phyloP scores from a whole-genome alignment of 2,797 vertebrate species.

The Sebastes miniatus region DNA sequence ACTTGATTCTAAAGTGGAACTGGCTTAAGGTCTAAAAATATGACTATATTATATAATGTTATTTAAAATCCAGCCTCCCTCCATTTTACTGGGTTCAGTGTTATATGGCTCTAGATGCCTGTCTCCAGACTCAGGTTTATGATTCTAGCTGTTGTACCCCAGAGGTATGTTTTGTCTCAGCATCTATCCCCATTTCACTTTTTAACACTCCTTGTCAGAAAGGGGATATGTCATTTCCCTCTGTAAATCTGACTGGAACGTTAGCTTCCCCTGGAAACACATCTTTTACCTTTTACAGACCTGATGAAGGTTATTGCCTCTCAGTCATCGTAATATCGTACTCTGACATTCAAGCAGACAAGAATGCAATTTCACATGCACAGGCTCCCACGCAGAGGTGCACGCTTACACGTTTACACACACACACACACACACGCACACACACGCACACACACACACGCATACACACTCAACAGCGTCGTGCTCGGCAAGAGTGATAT shows the following conservation, averaged over 20 bases:
- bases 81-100: constrained; percentile 46
- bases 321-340: constrained; percentile 64
- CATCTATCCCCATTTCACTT: constrained; percentile 69
- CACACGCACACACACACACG: background rate
- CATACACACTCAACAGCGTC: constrained; percentile 24
- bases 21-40: constrained; percentile 21
- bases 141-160: constrained; percentile 54
- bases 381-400: background rate
- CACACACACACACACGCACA: background rate
- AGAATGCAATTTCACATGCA: constrained; percentile 49
- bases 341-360: constrained; percentile 59
- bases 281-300: constrained; percentile 78
- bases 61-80: constrained; percentile 53
- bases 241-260: constrained; percentile 71
- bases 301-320: constrained; percentile 74
- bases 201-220: constrained; percentile 76
- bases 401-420: constrained; percentile 1
- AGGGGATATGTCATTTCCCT: constrained; percentile 76
- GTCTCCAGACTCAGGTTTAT: constrained; percentile 63
- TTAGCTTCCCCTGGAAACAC: constrained; percentile 73
- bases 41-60: constrained; percentile 37
- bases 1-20: constrained; percentile 17
- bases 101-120: constrained; percentile 50
- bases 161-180: constrained; percentile 72
- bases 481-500: constrained; percentile 67